A percentile compares a stretch with the other conserved stretches of the same genome.
Conservation (phyloP, 2,113 vertebrate genomes). For the Marcusenius ussheri region DNA sequence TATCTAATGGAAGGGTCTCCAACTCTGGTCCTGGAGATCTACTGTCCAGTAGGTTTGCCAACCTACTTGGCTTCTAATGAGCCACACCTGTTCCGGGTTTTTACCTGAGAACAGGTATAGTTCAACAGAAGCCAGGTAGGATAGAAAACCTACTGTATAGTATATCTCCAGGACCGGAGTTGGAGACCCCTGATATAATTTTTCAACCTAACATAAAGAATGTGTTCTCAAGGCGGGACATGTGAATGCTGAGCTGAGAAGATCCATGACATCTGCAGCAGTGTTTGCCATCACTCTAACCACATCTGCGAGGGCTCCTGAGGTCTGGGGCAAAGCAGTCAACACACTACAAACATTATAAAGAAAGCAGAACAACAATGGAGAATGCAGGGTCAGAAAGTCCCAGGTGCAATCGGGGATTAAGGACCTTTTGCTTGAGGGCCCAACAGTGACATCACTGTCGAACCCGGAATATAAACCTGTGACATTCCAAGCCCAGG, state of each 20-base stretch:
- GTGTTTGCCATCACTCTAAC: neutral
- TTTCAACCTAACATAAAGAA: neutral
- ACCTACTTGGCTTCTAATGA: too few relatives aligned
- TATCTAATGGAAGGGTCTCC: neutral
- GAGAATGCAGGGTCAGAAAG: neutral
- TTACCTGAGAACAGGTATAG: too few relatives aligned
- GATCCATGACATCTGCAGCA: neutral
- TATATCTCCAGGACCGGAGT: too few relatives aligned
- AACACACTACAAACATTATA: neutral
- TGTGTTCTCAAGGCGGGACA: neutral
- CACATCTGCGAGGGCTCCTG: neutral
- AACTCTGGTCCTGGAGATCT: too few relatives aligned
- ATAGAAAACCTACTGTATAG: too few relatives aligned
- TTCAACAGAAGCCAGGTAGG: too few relatives aligned
- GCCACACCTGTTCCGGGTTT: too few relatives aligned
- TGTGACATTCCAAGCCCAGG: neutral
- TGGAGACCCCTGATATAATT: neutral
- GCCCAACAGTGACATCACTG: neutral
- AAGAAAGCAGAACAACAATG: neutral
- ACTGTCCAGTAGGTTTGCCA: too few relatives aligned
- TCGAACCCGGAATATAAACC: neutral
- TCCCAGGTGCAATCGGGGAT: neutral
- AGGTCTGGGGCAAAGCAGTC: neutral
- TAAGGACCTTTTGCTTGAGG: neutral
- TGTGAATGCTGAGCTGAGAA: neutral